Percentiles rank a stretch among this genome's conserved stretches.
Evolutionary conservation across 2,797 vertebrate species (phyloP).

Genomic region (Lepilemur septentrionalis): DNA sequence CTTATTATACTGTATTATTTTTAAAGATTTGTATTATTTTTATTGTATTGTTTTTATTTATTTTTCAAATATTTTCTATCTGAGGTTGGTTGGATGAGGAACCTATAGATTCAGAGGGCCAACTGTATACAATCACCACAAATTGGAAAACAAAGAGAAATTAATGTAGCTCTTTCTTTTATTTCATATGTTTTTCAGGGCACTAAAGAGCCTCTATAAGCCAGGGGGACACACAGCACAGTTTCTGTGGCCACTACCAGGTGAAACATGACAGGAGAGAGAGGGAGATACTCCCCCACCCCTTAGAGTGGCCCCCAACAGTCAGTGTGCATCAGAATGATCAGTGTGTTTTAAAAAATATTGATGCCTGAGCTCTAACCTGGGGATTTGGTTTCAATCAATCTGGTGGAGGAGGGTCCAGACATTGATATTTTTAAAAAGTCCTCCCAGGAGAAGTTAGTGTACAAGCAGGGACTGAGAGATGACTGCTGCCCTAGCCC

Average conservation of each 20-base stretch:
- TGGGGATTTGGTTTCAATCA: not conserved
- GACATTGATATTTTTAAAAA: not conserved
- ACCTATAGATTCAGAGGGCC: not conserved
- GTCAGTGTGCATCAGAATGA: not conserved
- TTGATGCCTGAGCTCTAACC: not conserved
- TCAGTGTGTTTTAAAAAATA: not conserved
- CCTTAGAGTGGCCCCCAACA: not conserved
- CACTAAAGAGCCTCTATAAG: not conserved
- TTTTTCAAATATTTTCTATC: not conserved
- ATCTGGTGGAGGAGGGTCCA: not conserved
- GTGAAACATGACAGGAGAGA: not conserved
- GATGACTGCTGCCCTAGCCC: too few species aligned
- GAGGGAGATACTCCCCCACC: accelerated
- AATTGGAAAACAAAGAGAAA: not conserved
- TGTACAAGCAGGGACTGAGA: not conserved
- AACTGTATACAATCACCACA: not conserved
- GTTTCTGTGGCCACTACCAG: not conserved
- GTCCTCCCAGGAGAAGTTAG: not conserved
- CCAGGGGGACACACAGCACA: accelerated
- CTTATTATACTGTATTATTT: not conserved
- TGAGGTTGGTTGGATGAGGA: not conserved
- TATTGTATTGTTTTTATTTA: not conserved
- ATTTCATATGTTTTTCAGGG: not conserved
- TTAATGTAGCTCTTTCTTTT: not conserved
- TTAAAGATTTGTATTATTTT: not conserved